Base-by-base conservation (phyloP, 2,797 vertebrate species). In the Scolopax rusticola region DNA sequence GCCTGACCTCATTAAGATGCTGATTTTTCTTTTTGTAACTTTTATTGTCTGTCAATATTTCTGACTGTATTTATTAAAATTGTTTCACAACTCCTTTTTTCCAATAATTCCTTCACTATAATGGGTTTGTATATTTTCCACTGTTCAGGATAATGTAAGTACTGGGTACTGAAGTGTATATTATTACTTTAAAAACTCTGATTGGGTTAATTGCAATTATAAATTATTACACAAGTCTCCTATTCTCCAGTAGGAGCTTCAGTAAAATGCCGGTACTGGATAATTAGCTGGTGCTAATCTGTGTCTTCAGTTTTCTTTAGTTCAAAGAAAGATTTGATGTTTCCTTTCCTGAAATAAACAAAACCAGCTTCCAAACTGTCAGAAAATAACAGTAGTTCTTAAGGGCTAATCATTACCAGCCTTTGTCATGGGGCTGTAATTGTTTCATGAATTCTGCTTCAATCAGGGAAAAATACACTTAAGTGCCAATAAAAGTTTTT, bases 361-460 rank as follows among this genome's bases (percentile, higher is more conserved):
- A 94, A 97, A 86, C 80, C 89, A 95, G 59, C 92, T 94, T 97
- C 92, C 21, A 12, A 97, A 90, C 76, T 96, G 92, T 95, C 93
- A 97, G 89, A 96, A 96, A 97, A 89, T 48, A 97, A 94, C 76
- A 90, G 92, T 85, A 43, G 90, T 89, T 97, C 84, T 96, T 93
- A 93, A 97, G 91, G 95, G 65, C 93, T 97, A 96, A 97, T 98
- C 96, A 95, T 96, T 97, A 94, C 89, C 92, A 96, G 91, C 65
- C 87, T 97, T 97, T 97, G 93, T 96, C 87, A 71, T 68, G 76
- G 63, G 40, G 59, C 69, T 95, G 90, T 97, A 97, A 95, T 96
- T 97, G 79, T 97, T 97, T 95, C 95, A 90, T 92, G 97, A 96
- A 97, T 97, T 98, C 95, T 97, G 90, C 96, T 96, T 97, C 97